A percentile compares a stretch with the other conserved stretches of the same genome.
Conservation (phyloP, 2,888 invertebrate genomes). For the Cheilosia urbana region DNA sequence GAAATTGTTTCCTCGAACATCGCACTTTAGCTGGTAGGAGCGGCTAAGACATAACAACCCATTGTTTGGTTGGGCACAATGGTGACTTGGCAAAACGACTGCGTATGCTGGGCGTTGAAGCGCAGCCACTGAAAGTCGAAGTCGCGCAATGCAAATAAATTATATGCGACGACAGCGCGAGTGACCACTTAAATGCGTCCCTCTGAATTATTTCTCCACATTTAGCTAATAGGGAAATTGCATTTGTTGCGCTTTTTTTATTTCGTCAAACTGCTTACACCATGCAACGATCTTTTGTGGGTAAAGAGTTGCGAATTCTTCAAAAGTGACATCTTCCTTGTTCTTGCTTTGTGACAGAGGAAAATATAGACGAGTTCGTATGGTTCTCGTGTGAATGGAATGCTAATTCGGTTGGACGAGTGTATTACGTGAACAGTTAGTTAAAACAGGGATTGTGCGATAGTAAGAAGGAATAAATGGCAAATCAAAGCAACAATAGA, state of each 20-base stretch:
- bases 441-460: neutral
- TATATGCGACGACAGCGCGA: slow-evolving; percentile 33
- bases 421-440: slow-evolving; percentile 18
- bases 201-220: slow-evolving; percentile 42
- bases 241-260: slow-evolving; percentile 21
- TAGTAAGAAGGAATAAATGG: neutral
- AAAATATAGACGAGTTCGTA: slow-evolving; percentile 28
- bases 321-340: slow-evolving; percentile 53
- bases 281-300: neutral
- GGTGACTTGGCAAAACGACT: slow-evolving; percentile 28
- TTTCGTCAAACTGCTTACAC: neutral
- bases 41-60: slow-evolving; percentile 42
- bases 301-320: slow-evolving; percentile 50
- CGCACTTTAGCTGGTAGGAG: neutral
- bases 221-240: slow-evolving; percentile 42
- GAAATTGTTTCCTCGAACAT: slow-evolving; percentile 20
- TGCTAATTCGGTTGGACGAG: slow-evolving; percentile 26
- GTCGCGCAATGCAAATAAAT: slow-evolving; percentile 58
- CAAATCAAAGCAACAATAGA: neutral
- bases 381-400: slow-evolving; percentile 43
- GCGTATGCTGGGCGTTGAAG: slow-evolving; percentile 48
- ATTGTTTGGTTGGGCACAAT: slow-evolving; percentile 46
- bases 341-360: slow-evolving; percentile 7
- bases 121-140: slow-evolving; percentile 24
- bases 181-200: slow-evolving; percentile 52